These are phyloP conservation scores for Drosophila nr. medialis DNA, from an alignment of 2,888 invertebrate genomes.

Conservation along the genomic window DNA sequence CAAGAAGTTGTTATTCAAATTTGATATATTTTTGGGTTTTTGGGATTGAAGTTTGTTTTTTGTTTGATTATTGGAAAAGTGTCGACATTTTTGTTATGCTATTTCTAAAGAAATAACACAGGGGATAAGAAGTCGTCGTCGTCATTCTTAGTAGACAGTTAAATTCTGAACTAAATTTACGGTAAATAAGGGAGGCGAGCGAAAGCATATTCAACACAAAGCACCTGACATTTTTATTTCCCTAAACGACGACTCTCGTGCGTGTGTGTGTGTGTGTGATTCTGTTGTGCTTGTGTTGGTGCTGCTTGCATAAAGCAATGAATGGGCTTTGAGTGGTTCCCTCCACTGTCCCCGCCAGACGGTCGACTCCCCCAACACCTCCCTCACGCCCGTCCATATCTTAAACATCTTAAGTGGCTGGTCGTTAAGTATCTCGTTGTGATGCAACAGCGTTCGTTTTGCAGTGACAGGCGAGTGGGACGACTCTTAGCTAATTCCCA, in stretches of 20 bases:
- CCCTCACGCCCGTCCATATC: background rate
- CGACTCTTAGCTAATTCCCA: constrained; percentile 8
- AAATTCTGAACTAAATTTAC: constrained; percentile 16
- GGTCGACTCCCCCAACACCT: background rate
- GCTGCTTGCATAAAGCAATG: constrained; percentile 22
- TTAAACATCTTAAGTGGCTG: constrained; percentile 12
- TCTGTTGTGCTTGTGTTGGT: background rate
- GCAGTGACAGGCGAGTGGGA: constrained; percentile 5
- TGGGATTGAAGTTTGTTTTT: background rate
- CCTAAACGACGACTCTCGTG: background rate
- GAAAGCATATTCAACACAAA: constrained; percentile 2
- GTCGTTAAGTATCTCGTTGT: constrained; percentile 9
- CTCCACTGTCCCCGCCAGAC: background rate
- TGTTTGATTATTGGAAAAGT: background rate
- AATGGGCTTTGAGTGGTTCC: constrained; percentile 14
- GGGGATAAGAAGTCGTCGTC: background rate
- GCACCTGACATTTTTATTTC: constrained; percentile 23
- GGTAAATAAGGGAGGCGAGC: constrained; percentile 11
- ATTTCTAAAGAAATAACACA: background rate
- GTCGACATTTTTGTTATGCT: background rate
- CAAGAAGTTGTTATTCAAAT: background rate
- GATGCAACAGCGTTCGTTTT: constrained; percentile 7
- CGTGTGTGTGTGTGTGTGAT: background rate
- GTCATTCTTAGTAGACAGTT: background rate
- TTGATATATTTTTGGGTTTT: background rate